Base-by-base conservation (phyloP, 2,113 vertebrate species). In the Lutjanus erythropterus region DNA sequence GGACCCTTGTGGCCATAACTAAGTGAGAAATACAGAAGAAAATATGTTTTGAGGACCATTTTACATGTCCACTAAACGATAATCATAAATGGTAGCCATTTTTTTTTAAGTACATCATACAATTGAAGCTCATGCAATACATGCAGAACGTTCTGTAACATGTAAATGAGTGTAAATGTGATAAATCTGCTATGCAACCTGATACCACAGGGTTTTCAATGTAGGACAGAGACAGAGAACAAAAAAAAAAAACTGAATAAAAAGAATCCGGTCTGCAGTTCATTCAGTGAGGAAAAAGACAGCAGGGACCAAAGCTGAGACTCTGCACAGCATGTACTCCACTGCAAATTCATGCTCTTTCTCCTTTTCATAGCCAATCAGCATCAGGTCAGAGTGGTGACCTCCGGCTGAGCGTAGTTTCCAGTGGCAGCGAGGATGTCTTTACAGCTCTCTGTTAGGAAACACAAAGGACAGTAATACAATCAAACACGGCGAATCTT, bases 361-460 rank as follows among this genome's bases (percentile, higher is more conserved):
- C 60, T 53, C 42, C 71, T 71, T 62, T 65, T 71, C n/a, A 2
- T n/a, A 42, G 69, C 37, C 60, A 27, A 49, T 81, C 69, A 50
- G 75, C 69, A 61, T 95, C 91, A 95, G 75, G 94, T 95, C 71
- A 94, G 84, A 23, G 94, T 91, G 73, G 91, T 93, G 52, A 94
- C 93, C 88, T 95, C 94, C 8, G 94, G 87, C 86, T 94, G 91
- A 56, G 87, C 50, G 16, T 93, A 94, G 88, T 86, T 94, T 60
- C 91, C 85, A 60, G 92, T 73, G 42, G 92, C 77, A 21, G 84
- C 71, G 1, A 94, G 91, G 83, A 91, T 71, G 59, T 95, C 93
- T 87, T 89, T 95, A 85, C 93, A 93, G 89, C 83, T 88, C 76
- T 95, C 95, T 96, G 93, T 74, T n/a, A 71, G 59, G 75, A 84